Base-by-base conservation (phyloP, 2,113 vertebrate genomes). In the Pterophyllum scalare region DNA sequence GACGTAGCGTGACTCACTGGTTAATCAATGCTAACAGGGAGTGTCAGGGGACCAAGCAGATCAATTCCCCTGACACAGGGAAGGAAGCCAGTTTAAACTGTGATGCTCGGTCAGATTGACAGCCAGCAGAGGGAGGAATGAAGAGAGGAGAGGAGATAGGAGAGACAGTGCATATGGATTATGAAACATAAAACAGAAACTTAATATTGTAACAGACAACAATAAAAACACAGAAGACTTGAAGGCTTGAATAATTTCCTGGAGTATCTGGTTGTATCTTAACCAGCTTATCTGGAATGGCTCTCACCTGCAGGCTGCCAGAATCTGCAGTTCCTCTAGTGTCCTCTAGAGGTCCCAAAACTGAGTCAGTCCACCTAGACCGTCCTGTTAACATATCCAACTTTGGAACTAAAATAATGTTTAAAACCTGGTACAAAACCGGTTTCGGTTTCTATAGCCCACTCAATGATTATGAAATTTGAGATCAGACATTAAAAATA, bases 21-120 rank as follows among this genome's bases (percentile, higher is more conserved):
- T 84, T 95, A 90, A 94, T 94, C 90, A 83, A 67, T 92, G 92
- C 87, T 94, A 94, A 93, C 90, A 89, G 81, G 87, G 40, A 90
- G 79, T 8, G 83, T 88, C 92, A 75, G 79, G 87, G 89, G 89
- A 92, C 58, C 59, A 59, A 87, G 82, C 84, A 74, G 92, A 92
- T 94, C 90, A 92, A 89, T 88, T 89, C 88, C 83, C 87, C 79
- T 20, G 85, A 81, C 20, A 86, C 40, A 57, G 62, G 64, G 24
- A 54, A 77, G 80, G 77, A 58, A 31, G 76, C 17, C 60, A 35
- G 77, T 77, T 80, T 81, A 75, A 43, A 46, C 43, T n/a, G 56
- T 76, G 83, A 87, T 46, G 65, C 65, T 77, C 4, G 52, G 84
- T 82, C 12, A 78, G 83, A 84, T 52, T 85, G 93, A 88, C 89